Evolutionary conservation across 2,113 vertebrate genomes (phyloP).

Genomic region (Clinocottus analis): DNA sequence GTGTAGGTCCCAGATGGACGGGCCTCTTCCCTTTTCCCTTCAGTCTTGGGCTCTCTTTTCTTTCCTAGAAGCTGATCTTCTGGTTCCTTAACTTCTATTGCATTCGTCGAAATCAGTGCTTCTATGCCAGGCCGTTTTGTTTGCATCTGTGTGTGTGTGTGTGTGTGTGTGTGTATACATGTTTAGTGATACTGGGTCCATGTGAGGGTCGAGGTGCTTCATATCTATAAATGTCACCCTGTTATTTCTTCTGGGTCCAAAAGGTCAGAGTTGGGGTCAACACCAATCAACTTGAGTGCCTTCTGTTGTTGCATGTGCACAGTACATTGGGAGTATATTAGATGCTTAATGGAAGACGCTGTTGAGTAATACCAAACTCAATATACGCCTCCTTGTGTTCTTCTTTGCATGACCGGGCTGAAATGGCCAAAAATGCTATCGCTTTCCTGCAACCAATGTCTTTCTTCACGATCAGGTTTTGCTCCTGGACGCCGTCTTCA

Average conservation of each 20-base stretch:
- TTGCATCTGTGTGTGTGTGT: neutral
- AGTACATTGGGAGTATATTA: slow-evolving; percentile 29
- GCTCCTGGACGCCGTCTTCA: slow-evolving; percentile 10
- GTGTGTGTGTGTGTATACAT: neutral
- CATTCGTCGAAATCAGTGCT: slow-evolving; percentile 1
- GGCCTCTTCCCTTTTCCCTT: slow-evolving; percentile 8
- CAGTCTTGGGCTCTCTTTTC: slow-evolving; percentile 18
- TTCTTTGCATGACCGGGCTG: neutral
- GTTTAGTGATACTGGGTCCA: slow-evolving; percentile 44
- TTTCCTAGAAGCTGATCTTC: slow-evolving; percentile 38
- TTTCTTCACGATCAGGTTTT: neutral
- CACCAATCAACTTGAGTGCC: slow-evolving; percentile 58
- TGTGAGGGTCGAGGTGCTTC: slow-evolving; percentile 58
- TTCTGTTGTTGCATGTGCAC: slow-evolving; percentile 48
- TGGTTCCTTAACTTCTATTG: slow-evolving; percentile 1
- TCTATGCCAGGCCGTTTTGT: too few species aligned
- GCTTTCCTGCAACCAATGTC: neutral
- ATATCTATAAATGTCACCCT: slow-evolving; percentile 65
- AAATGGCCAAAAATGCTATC: neutral
- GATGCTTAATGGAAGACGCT: slow-evolving; percentile 32
- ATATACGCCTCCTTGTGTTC: neutral
- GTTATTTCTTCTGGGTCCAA: slow-evolving; percentile 41
- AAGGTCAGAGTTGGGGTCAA: slow-evolving; percentile 51
- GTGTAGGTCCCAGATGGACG: slow-evolving; percentile 68
- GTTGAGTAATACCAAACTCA: slow-evolving; percentile 5